phyloP scores from a whole-genome alignment of 2,113 vertebrate genomes.

The Callorhinus ursinus region DNA sequence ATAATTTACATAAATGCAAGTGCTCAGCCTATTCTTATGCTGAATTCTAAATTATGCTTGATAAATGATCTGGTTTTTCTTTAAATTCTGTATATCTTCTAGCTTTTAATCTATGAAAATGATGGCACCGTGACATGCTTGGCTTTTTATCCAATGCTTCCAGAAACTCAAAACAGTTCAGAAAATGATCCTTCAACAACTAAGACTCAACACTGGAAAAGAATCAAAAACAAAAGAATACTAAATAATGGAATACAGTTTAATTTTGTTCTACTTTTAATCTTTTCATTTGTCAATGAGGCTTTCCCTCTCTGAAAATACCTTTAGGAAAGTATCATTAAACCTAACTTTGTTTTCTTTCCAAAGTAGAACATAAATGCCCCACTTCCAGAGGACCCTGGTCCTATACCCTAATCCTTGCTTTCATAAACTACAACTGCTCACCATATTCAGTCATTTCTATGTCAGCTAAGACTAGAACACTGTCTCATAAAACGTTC shows the following conservation, averaged over 20 bases:
- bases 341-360: not conserved
- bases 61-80: not conserved
- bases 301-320: not conserved
- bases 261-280: not conserved
- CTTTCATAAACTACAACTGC: not conserved
- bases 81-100: not conserved
- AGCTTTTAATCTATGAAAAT: not conserved
- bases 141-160: slow-evolving; percentile 38
- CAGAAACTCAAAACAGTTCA: not conserved
- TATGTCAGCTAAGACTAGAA: not conserved
- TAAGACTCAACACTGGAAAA: not conserved
- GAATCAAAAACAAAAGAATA: not conserved
- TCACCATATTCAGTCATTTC: not conserved
- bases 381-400: not conserved
- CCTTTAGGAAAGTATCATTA: not conserved
- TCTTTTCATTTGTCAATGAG: not conserved
- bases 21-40: not conserved
- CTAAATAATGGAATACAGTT: not conserved
- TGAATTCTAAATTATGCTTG: slow-evolving; percentile 11
- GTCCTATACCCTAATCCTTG: not conserved
- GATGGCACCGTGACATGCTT: not conserved
- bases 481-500: not conserved
- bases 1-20: not conserved
- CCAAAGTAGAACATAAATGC: not conserved
- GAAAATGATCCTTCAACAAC: not conserved